phyloP scores from a whole-genome alignment of 2,113 vertebrate genomes.

The Ciconia stormi region DNA sequence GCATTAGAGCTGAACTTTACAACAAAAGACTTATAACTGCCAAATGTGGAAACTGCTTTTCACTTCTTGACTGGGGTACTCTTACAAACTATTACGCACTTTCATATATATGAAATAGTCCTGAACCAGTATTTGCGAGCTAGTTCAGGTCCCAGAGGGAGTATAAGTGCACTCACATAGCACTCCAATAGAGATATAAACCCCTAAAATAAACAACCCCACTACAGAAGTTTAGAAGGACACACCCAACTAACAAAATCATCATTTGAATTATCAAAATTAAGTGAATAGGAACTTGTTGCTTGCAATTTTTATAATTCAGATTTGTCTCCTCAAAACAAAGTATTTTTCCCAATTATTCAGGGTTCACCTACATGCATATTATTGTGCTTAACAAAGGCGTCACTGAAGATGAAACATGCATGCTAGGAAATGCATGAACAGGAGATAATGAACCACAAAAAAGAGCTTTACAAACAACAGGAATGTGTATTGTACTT shows the following conservation, averaged over 20 bases:
- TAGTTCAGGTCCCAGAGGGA: neutral
- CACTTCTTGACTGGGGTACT: neutral
- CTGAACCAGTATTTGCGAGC: neutral
- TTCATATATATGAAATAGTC: neutral
- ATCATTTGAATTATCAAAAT: neutral
- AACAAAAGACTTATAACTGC: neutral
- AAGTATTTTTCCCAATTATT: neutral
- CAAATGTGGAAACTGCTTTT: neutral
- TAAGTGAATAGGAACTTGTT: neutral
- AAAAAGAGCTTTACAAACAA: neutral
- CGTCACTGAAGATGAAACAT: accelerated
- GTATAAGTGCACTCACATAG: neutral
- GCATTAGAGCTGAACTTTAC: neutral
- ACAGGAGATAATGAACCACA: neutral
- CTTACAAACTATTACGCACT: neutral
- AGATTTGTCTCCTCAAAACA: neutral
- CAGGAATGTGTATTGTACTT: neutral
- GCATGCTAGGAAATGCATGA: neutral
- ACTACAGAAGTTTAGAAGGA: neutral
- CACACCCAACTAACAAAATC: neutral
- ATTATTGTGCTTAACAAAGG: neutral
- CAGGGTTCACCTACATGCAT: accelerated
- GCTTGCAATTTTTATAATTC: neutral
- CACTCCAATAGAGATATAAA: neutral
- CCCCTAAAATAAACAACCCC: neutral